Conservation (phyloP, 2,888 invertebrate genomes). For the Melieria crassipennis region DNA sequence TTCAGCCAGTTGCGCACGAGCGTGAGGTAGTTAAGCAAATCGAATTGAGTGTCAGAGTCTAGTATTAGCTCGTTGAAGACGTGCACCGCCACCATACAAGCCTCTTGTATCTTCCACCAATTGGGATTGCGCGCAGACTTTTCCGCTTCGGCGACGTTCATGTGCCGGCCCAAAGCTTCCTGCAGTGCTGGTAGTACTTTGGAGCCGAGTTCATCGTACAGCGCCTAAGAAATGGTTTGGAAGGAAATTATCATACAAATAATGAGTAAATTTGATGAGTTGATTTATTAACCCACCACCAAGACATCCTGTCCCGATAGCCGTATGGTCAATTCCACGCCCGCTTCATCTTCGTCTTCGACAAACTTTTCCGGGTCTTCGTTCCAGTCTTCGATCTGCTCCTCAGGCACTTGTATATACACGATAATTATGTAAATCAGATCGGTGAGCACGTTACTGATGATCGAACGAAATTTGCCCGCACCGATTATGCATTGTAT, state of each 20-base stretch:
- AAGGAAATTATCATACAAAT: neutral
- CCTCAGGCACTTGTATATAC: conserved; percentile 77
- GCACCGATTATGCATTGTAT: conserved; percentile 72
- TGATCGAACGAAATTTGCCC: conserved; percentile 68
- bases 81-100: conserved; percentile 73
- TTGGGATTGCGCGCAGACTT: conserved; percentile 66
- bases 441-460: conserved; percentile 72
- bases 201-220: conserved; percentile 69
- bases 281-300: conserved; percentile 61
- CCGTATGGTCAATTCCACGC: conserved; percentile 72
- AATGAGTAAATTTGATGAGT: neutral
- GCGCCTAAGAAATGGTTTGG: conserved; percentile 49
- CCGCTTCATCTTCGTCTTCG: conserved; percentile 75
- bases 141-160: conserved; percentile 69
- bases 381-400: conserved; percentile 73
- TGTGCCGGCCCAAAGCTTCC: conserved; percentile 70
- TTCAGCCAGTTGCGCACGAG: conserved; percentile 61
- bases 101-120: conserved; percentile 77
- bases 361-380: conserved; percentile 74
- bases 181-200: conserved; percentile 70
- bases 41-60: conserved; percentile 61
- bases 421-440: conserved; percentile 74
- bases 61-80: conserved; percentile 66
- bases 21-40: conserved; percentile 63
- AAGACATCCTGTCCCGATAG: conserved; percentile 74